A percentile compares a stretch with the other conserved stretches of the same genome.
These are phyloP conservation scores for Diadumene lineata DNA, from an alignment of 92 coral and sea anemone species.

Conservation along the genomic window DNA sequence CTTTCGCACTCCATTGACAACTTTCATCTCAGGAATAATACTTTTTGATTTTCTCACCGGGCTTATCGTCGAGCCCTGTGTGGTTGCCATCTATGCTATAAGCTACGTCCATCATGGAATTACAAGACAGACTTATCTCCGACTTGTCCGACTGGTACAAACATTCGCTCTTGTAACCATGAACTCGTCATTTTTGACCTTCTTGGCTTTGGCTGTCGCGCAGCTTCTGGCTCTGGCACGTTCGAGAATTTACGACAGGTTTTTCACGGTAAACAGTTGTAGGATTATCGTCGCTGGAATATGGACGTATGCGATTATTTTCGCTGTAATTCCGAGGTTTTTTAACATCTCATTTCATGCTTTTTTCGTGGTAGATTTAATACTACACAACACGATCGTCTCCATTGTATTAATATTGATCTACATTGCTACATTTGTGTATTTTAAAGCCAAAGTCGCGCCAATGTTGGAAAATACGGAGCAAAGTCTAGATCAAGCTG, in stretches of 20 bases:
- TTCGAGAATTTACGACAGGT: conserved; percentile 46
- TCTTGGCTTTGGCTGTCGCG: conserved; percentile 57
- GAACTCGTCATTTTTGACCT: conserved; percentile 65
- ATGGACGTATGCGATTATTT: conserved; percentile 58
- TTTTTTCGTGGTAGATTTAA: conserved; percentile 44
- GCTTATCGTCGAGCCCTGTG: conserved; percentile 26
- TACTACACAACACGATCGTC: conserved; percentile 53
- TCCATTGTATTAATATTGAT: conserved; percentile 45
- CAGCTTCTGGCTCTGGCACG: conserved; percentile 60
- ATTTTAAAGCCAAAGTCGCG: conserved; percentile 33
- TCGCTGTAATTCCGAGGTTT: conserved; percentile 67
- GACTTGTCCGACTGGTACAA: conserved; percentile 38
- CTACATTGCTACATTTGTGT: conserved; percentile 49
- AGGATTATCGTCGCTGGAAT: conserved; percentile 33
- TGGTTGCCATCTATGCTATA: conserved; percentile 12
- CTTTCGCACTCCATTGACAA: conserved; percentile 40
- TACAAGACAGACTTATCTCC: background rate
- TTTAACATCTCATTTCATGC: conserved; percentile 16
- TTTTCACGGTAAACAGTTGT: conserved; percentile 36
- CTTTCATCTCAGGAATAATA: conserved; percentile 31
- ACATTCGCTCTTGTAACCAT: conserved; percentile 50
- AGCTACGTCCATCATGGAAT: background rate
- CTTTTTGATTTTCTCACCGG: conserved; percentile 30
- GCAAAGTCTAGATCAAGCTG: background rate
- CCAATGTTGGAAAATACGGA: background rate